These are phyloP conservation scores for Tetragonisca angustula DNA, from an alignment of 2,888 invertebrate species.

Conservation along the genomic window DNA sequence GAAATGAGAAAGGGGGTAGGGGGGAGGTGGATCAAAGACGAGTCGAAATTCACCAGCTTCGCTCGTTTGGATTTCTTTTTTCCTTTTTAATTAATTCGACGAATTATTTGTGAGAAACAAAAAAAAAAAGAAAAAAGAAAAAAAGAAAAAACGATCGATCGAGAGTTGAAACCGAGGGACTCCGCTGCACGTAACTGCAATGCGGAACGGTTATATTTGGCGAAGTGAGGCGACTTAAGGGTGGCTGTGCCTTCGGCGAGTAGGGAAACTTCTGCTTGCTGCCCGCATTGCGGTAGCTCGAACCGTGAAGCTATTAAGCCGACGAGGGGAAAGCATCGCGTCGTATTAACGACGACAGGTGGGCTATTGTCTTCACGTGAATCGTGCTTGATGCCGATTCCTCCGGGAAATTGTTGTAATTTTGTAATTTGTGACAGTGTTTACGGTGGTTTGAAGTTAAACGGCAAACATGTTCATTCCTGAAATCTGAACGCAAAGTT, in stretches of 20 bases:
- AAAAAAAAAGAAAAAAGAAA: too few relatives aligned
- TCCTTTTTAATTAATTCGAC: not conserved
- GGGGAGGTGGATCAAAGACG: not conserved
- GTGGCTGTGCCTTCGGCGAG: constrained; percentile 45
- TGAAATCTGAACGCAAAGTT: not conserved
- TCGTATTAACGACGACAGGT: constrained; percentile 17
- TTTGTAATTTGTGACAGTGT: too few relatives aligned
- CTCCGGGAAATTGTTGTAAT: too few relatives aligned
- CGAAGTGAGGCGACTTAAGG: constrained; percentile 51
- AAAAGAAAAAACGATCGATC: too few relatives aligned
- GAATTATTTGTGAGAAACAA: not conserved
- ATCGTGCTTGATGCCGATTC: not conserved
- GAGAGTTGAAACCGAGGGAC: not conserved
- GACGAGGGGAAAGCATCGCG: not conserved
- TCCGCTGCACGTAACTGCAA: constrained; percentile 60
- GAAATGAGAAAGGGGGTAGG: too few relatives aligned
- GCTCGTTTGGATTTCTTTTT: too few relatives aligned
- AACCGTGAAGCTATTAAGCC: constrained; percentile 35
- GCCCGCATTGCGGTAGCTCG: constrained; percentile 68
- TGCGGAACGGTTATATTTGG: constrained; percentile 63
- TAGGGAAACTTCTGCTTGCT: constrained; percentile 58
- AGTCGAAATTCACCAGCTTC: not conserved
- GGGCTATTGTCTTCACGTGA: not conserved
- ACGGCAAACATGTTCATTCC: not conserved
- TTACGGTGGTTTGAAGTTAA: too few relatives aligned